Conservation (phyloP, 2,888 invertebrate species). For the Volucella zonaria region DNA sequence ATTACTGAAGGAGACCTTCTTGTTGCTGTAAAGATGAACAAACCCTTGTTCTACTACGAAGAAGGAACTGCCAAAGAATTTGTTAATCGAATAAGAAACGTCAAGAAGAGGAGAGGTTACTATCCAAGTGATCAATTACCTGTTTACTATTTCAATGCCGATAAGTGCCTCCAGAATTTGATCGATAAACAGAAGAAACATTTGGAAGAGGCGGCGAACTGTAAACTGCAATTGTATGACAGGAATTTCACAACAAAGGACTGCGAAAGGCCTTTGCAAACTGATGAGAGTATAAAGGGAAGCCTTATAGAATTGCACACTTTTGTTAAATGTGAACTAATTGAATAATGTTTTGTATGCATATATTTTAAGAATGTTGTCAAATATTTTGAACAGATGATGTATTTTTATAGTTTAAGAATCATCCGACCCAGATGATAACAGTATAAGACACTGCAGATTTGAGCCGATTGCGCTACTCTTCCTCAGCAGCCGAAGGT, state of each 20-base stretch:
- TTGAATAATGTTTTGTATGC: no score
- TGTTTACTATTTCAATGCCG: slow-evolving; percentile 87
- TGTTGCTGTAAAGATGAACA: slow-evolving; percentile 92
- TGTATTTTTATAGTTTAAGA: no score
- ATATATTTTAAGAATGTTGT: no score
- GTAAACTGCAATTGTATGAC: background rate
- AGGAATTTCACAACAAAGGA: background rate
- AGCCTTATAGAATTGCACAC: no score
- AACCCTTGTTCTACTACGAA: slow-evolving; percentile 87
- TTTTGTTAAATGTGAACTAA: no score
- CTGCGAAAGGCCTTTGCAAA: no score
- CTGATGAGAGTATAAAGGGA: no score
- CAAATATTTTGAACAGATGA: no score
- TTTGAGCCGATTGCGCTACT: no score
- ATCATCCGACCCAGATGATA: no score
- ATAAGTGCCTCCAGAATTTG: slow-evolving; percentile 81
- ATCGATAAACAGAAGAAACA: slow-evolving; percentile 15
- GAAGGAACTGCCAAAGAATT: slow-evolving; percentile 96
- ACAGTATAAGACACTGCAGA: no score
- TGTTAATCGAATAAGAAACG: slow-evolving; percentile 94
- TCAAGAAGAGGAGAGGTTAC: slow-evolving; percentile 94
- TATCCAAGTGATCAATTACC: slow-evolving; percentile 93
- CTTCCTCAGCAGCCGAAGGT: no score
- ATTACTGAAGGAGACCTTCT: slow-evolving; percentile 93
- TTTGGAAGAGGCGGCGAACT: slow-evolving; percentile 8